Percentiles rank a stretch among this genome's conserved stretches.
Conservation (phyloP, 1,140 invertebrate species). For the Mycetomoellerius zeteki region DNA sequence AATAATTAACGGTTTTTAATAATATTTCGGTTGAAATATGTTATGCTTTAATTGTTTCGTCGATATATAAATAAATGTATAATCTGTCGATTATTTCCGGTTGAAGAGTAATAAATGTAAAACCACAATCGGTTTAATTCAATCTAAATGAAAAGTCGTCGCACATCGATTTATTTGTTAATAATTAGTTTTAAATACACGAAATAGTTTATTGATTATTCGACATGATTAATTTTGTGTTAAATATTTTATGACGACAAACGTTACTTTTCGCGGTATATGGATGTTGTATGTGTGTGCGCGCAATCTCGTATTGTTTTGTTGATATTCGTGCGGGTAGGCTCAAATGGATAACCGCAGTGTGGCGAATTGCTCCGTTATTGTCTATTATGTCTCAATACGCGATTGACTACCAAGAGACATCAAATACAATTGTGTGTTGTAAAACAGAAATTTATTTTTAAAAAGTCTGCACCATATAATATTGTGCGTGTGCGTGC, state of each 20-base stretch:
- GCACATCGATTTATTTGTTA: neutral
- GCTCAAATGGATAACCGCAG: neutral
- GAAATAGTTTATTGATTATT: neutral
- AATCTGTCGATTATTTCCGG: neutral
- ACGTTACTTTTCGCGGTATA: neutral
- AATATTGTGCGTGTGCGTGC: no score
- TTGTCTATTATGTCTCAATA: neutral
- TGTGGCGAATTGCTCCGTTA: neutral
- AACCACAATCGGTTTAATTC: neutral
- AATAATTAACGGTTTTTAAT: neutral
- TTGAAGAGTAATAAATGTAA: neutral
- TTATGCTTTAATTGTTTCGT: neutral
- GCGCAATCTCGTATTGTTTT: neutral
- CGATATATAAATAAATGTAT: neutral
- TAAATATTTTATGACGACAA: neutral
- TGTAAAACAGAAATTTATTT: neutral
- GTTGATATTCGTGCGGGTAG: neutral
- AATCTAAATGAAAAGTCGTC: neutral
- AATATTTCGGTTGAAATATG: neutral
- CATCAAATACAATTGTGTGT: neutral
- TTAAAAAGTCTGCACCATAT: neutral
- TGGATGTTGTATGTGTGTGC: neutral
- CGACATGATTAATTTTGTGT: neutral
- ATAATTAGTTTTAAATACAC: neutral
- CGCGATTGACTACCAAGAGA: neutral